Base-by-base conservation (phyloP, 2,888 invertebrate species). In the Drosophila cognata region DNA sequence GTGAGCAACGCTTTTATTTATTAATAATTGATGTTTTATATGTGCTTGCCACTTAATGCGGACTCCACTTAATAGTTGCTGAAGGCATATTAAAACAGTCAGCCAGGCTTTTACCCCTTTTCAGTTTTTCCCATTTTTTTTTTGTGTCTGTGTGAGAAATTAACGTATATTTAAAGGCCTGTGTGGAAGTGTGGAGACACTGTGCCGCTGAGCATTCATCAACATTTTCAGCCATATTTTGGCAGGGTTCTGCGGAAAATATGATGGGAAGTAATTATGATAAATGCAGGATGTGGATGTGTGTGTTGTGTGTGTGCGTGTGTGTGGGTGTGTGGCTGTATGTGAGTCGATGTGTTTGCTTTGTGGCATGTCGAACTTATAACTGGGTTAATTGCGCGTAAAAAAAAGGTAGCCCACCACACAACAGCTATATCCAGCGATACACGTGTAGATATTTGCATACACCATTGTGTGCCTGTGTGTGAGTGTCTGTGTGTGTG, bases 381-480 rank as follows among this genome's bases (percentile, higher is more conserved):
- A 85, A 89, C 85, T 85, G 88, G 89, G 85, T 85, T 85, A 85
- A 85, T 85, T 85, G 85, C 85, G 89, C 88, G 82, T 84, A 88
- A 79, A 84, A 84, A 77, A 81, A 74, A 86, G 89, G 82, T 71
- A 79, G 69, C 74, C 36, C 41, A 46, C 21, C 43, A 43, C 38
- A 46, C 29, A 50, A 55, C 59, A 67, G 50, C 65, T 48, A 38
- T 35, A 64, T 25, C 18, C 28, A 43, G 25, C 48, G 29, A 57
- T n/a, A 28, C 16, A 58, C 56, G 60, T 60, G 46, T 59, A 16
- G n/a, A 25, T 6, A 31, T 18, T 13, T n/a, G 21, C 13, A 16
- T 4, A 21, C 1, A 18, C 0, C 21, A 25, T 46, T 21, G n/a
- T 57, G 31, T 57, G 31, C 16, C 5, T 36, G 6, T 36, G 36